Conservation (phyloP, 2,888 invertebrate genomes). For the Thereva unica region DNA sequence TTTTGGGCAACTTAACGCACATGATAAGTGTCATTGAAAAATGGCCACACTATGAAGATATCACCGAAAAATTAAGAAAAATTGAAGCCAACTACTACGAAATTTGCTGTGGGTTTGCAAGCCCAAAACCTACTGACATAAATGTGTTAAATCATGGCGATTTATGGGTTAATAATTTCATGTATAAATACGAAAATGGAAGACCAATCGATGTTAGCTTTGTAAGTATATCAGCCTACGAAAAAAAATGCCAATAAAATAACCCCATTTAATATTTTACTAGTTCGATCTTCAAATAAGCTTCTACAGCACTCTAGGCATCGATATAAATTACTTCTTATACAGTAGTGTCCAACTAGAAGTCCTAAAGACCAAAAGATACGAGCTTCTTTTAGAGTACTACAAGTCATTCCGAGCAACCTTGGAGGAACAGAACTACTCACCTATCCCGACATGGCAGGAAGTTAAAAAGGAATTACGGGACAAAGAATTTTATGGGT, state of each 20-base stretch:
- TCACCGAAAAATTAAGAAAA: slow-evolving; percentile 49
- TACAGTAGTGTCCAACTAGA: slow-evolving; percentile 53
- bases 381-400: slow-evolving; percentile 50
- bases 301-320: slow-evolving; percentile 54
- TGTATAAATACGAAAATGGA: slow-evolving; percentile 57
- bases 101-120: not conserved
- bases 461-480: slow-evolving; percentile 49
- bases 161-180: slow-evolving; percentile 62
- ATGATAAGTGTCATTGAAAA: slow-evolving; percentile 48
- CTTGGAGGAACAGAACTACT: slow-evolving; percentile 47
- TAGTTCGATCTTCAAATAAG: slow-evolving; percentile 57
- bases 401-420: slow-evolving; percentile 45
- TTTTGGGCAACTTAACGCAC: not conserved
- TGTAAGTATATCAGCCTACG: slow-evolving; percentile 49
- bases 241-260: not conserved
- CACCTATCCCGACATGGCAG: slow-evolving; percentile 46
- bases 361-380: slow-evolving; percentile 47
- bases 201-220: slow-evolving; percentile 54
- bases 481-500: slow-evolving; percentile 52
- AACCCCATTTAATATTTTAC: slow-evolving; percentile 5
- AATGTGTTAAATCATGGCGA: slow-evolving; percentile 62
- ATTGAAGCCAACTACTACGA: not conserved
- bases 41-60: slow-evolving; percentile 52
- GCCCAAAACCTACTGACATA: slow-evolving; percentile 43
- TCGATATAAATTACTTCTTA: slow-evolving; percentile 57